phyloP scores from a whole-genome alignment of 2,113 vertebrate genomes.

The Phyllopteryx taeniolatus region DNA sequence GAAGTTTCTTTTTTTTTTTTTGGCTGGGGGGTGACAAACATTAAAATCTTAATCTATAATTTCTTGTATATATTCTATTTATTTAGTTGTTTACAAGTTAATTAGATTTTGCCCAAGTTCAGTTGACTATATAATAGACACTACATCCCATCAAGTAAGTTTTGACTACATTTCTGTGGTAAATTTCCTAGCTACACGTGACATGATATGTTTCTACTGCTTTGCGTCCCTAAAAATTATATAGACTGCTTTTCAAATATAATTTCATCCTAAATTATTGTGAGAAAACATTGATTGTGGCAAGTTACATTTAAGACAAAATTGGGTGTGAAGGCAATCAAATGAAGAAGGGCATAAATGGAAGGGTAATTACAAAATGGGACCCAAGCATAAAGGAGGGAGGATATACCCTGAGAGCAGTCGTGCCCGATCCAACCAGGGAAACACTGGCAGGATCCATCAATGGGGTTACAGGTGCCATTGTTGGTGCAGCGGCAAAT shows the following conservation, averaged over 20 bases:
- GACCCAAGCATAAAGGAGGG: constrained; percentile 33
- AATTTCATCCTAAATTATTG: background rate
- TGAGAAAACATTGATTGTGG: constrained; percentile 6
- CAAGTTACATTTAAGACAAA: constrained; percentile 68
- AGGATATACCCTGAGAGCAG: constrained; percentile 87
- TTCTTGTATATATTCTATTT: no score
- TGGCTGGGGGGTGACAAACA: no score
- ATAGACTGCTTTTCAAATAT: background rate
- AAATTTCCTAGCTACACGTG: no score
- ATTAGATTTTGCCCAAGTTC: background rate
- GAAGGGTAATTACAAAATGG: constrained; percentile 37
- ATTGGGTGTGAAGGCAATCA: constrained; percentile 45
- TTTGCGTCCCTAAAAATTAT: no score
- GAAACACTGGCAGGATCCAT: constrained; percentile 93
- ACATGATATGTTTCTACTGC: no score
- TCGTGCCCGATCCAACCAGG: constrained; percentile 94
- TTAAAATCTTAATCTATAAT: no score
- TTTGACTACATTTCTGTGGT: no score
- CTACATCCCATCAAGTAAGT: no score
- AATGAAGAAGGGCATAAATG: constrained; percentile 44
- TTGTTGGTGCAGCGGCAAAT: constrained; percentile 92
- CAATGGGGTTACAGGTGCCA: constrained; percentile 92
- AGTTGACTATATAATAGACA: background rate
- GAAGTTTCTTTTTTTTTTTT: no score
- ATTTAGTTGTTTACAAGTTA: background rate